Conservation (phyloP, 2,797 vertebrate species). For the Sebastes flavidus region DNA sequence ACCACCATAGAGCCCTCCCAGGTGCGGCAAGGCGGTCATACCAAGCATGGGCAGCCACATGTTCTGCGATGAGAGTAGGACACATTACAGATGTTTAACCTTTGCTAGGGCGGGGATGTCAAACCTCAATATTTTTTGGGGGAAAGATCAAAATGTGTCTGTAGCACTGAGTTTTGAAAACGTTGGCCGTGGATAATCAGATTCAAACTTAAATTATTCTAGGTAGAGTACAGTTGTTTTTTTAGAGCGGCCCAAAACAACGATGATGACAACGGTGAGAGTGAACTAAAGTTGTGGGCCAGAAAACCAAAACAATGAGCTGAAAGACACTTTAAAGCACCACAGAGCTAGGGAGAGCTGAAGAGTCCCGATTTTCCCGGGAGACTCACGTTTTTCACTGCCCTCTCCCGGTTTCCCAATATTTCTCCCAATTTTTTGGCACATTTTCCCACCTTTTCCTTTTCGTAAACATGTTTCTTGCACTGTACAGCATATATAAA, state of each 20-base stretch:
- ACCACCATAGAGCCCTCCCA: slow-evolving; percentile 79
- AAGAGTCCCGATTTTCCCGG: too few relatives aligned
- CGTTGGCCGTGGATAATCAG: background rate
- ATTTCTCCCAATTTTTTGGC: too few relatives aligned
- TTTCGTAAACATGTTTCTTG: too few relatives aligned
- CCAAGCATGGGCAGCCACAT: slow-evolving; percentile 81
- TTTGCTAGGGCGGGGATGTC: background rate
- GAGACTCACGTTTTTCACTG: too few relatives aligned
- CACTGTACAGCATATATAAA: too few relatives aligned
- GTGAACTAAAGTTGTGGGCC: background rate
- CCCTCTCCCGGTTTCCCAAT: too few relatives aligned
- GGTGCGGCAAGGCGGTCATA: slow-evolving; percentile 80
- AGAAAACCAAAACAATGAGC: too few relatives aligned
- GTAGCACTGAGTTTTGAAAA: background rate
- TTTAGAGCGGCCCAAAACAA: background rate
- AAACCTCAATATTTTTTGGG: background rate
- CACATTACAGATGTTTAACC: background rate
- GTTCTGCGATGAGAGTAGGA: slow-evolving; percentile 43
- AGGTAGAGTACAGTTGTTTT: background rate
- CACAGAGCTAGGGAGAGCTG: background rate
- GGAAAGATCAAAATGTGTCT: too few relatives aligned
- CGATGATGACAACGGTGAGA: background rate
- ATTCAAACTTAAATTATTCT: background rate
- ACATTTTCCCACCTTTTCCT: too few relatives aligned
- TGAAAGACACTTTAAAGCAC: background rate